Evolutionary conservation across 2,888 invertebrate genomes (phyloP), one percentile per base, ranked within the genome.

Genomic region (Synanthedon vespiformis): DNA sequence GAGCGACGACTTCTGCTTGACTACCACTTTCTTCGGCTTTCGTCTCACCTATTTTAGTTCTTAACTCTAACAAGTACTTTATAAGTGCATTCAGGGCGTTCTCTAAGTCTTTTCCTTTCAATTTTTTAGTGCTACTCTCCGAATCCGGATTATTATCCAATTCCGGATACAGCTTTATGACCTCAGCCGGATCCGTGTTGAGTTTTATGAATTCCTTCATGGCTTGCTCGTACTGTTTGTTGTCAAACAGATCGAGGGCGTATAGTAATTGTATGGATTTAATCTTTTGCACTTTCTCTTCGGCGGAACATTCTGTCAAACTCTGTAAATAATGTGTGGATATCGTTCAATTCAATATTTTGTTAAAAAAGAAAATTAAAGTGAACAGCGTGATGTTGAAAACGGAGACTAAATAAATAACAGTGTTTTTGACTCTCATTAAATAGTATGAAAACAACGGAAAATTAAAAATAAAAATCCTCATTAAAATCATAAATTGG

Each of bases 111-210:
- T 92, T 92, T 50, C 94, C 95, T 58, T 93, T 92, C 52, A 97
- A 80, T 49, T 92, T 78, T 40, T 70, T 64, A 1, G 62, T 59
- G 3, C 61, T 65, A 3, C 61, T 64, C 1, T 71, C 73, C 0
- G 57, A 27, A 3, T 66, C 67, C 0, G 71, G 61, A 52, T 70
- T 81, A 2, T 92, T 92, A 50, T 95, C 90, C 51, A 99, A 84
- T 71, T 96, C 95, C 0, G 99, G 98, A 80, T 96, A 98, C 40
- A 99, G 85, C 56, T 96, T 92, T 57, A 99, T 98, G 10, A 99
- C 98, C 73, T 97, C 95, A 49, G 95, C 94, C 0, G 98, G 97
- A 84, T 99, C 98, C 4, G 96, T 97, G 62, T 94, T 93, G 1
- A 98, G 88, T 72, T 95, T 93, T 4, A 93, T 88, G 77, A 99